These are phyloP conservation scores for Ianthella basta DNA, from an alignment of 37 sponge, comb jelly and placozoan species.

Conservation along the genomic window DNA sequence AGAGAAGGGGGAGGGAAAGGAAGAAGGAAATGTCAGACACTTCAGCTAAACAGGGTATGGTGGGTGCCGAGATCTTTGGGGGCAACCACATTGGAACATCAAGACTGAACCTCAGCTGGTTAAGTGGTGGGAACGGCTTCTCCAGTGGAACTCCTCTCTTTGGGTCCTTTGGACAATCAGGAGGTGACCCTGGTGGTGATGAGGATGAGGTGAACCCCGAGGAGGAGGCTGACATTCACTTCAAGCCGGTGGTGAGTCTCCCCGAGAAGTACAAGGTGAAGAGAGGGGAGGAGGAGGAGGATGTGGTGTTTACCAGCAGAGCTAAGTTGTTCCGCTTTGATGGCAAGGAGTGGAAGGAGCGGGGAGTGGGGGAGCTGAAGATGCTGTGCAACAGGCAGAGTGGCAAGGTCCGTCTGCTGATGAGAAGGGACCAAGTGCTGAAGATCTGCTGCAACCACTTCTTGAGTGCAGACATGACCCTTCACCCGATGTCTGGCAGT, in stretches of 20 bases:
- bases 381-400: constrained; percentile 63
- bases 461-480: constrained; percentile 75
- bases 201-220: constrained; percentile 43
- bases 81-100: not conserved
- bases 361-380: constrained; percentile 94
- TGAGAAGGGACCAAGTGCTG: constrained; percentile 92
- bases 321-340: constrained; percentile 91
- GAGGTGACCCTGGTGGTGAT: constrained; percentile 41
- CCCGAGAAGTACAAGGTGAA: constrained; percentile 60
- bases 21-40: not conserved
- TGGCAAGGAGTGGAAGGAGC: constrained; percentile 91
- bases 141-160: constrained; percentile 56
- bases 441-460: constrained; percentile 96
- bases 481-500: constrained; percentile 53
- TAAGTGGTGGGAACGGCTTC: constrained; percentile 38
- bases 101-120: not conserved
- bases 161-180: not conserved
- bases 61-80: not conserved
- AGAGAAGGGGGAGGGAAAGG: not conserved
- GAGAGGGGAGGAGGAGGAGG: constrained; percentile 86
- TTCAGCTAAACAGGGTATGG: not conserved
- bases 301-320: constrained; percentile 58
- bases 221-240: constrained; percentile 79
- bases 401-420: constrained; percentile 70
- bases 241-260: constrained; percentile 82